phyloP scores from a whole-genome alignment of 2,888 invertebrate species.

The Harpagoxenus sublaevis region DNA sequence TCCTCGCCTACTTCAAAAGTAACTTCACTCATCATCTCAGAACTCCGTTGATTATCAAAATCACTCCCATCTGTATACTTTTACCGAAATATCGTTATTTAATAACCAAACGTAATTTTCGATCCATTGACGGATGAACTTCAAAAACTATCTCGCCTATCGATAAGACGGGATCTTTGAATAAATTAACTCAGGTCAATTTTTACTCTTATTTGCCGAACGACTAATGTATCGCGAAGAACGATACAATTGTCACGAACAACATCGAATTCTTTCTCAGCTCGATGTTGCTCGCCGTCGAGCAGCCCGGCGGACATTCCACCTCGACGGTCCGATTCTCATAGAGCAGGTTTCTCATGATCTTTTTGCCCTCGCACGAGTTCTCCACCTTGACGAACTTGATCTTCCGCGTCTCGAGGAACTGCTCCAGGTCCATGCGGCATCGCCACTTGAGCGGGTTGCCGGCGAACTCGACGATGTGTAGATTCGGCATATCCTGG shows the following conservation, averaged over 20 bases:
- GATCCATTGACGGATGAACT: neutral
- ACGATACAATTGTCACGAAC: constrained; percentile 6
- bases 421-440: constrained; percentile 77
- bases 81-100: neutral
- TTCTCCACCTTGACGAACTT: constrained; percentile 68
- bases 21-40: neutral
- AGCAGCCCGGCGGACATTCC: constrained; percentile 61
- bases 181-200: neutral
- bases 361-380: constrained; percentile 72
- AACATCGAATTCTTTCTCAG: constrained; percentile 4
- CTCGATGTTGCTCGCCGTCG: constrained; percentile 17
- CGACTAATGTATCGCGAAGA: constrained; percentile 4
- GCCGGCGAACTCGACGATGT: constrained; percentile 75
- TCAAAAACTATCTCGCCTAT: neutral
- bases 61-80: neutral
- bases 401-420: constrained; percentile 73
- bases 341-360: constrained; percentile 65
- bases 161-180: neutral
- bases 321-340: constrained; percentile 64
- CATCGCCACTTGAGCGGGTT: constrained; percentile 81
- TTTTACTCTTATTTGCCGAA: neutral
- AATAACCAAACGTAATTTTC: neutral
- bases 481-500: constrained; percentile 71
- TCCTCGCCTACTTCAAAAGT: neutral
- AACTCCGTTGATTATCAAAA: neutral